phyloP scores from a whole-genome alignment of 2,797 vertebrate species.

The Gadopsis bispinosus region DNA sequence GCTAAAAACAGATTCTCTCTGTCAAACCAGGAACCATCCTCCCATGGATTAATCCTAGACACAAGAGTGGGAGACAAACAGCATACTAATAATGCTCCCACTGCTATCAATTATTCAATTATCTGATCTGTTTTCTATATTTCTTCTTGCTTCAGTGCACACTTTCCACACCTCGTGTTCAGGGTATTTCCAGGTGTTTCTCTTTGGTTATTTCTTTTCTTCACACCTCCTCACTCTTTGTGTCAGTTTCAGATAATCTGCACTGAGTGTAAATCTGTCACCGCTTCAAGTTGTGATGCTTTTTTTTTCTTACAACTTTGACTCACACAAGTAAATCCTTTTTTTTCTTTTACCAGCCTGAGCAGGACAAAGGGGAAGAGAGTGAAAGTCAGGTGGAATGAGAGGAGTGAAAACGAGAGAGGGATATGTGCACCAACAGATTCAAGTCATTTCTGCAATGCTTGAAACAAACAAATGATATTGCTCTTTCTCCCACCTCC shows the following conservation, averaged over 20 bases:
- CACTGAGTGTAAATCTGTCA: constrained; percentile 72
- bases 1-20: constrained; percentile 66
- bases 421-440: constrained; percentile 20
- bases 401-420: constrained; percentile 20
- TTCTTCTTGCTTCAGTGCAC: constrained; percentile 7
- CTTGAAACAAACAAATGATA: constrained; percentile 36
- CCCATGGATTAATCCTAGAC: constrained; percentile 53
- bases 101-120: constrained; percentile 58
- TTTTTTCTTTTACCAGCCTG: constrained; percentile 40
- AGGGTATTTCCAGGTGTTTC: constrained; percentile 55
- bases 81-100: constrained; percentile 40
- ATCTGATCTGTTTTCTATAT: constrained; percentile 36
- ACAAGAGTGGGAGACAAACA: constrained; percentile 47
- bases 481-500: constrained; percentile 20
- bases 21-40: constrained; percentile 36
- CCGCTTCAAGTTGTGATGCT: constrained; percentile 60
- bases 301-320: constrained; percentile 54
- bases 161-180: constrained; percentile 18
- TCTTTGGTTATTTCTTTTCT: constrained; percentile 34
- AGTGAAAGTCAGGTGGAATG: constrained; percentile 33
- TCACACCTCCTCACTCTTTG: constrained; percentile 36
- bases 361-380: constrained; percentile 36
- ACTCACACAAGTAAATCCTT: constrained; percentile 63
- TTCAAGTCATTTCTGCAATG: constrained; percentile 28
- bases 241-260: constrained; percentile 68